Evolutionary conservation across 1,140 invertebrate genomes (phyloP), one percentile per base, ranked within the genome.

Genomic region (Zophobas morio): DNA sequence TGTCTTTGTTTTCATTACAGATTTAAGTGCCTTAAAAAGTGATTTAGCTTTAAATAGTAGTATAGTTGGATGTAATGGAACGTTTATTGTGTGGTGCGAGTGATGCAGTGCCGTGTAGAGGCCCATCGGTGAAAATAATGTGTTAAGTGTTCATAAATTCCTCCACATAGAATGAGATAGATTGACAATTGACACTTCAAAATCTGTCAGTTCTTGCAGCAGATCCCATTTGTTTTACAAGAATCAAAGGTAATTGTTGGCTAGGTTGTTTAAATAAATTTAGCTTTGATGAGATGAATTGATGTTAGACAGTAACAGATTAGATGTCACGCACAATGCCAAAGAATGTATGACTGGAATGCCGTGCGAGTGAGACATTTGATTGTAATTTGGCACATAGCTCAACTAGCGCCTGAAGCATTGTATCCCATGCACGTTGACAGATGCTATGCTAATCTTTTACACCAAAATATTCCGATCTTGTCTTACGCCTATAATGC

Each of bases 1-100:
- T 85, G 85, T 85, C 85, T 86, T 86, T 86, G 85, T 86, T 86
- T 86, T 86, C 84, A 80, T 84, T 85, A 71, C 76, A 77, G 75
- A 79, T 81, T 78, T 78, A 53, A 80, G 79, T 80, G 79, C 77
- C 74, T 80, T 80, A 57, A 76, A 73, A 51, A 76, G 74, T 60
- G 53, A 75, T 75, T 57, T 75, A 60, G 46, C 70, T 37, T 51
- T 72, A 53, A 72, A 72, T 72, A 53, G 39, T 35, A 8, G 57
- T 60, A 42, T 34, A 60, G 40, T 39, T 60, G 20, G 8, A 60
- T 75, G 54, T 75, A 51, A 56, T 53, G 5, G 39, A 56, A 53
- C 35, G 39, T 54, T 51, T 72, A 53, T 37, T 73, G 71, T 73
- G 71, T 73, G 49, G 63, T 76, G 70, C 74, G 46, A 72, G 42